phyloP scores from a whole-genome alignment of 2,113 vertebrate genomes.

The Narcine bancroftii region DNA sequence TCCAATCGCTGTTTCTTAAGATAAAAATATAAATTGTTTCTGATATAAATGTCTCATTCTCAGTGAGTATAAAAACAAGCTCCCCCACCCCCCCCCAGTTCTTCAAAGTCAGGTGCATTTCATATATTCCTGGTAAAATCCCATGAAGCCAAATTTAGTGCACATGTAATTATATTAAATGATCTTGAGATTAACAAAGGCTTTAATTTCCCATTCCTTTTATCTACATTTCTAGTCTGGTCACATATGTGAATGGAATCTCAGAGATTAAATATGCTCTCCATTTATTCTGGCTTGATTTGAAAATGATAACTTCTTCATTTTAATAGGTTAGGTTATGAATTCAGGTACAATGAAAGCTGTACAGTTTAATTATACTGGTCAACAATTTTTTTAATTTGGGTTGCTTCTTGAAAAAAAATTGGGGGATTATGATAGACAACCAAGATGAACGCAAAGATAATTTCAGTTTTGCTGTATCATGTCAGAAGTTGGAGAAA shows the following conservation, averaged over 20 bases:
- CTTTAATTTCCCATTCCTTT: neutral
- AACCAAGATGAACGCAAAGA: too few species aligned
- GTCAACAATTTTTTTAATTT: too few species aligned
- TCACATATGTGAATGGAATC: neutral
- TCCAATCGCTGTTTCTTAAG: too few species aligned
- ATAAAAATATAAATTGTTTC: too few species aligned
- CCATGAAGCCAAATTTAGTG: neutral
- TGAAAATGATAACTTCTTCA: neutral
- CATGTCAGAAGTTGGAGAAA: too few species aligned
- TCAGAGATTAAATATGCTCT: neutral
- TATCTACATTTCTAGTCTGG: neutral
- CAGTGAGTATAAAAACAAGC: too few species aligned
- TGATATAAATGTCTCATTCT: too few species aligned
- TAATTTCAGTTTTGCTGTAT: too few species aligned
- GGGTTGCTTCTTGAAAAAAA: too few species aligned
- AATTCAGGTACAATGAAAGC: neutral
- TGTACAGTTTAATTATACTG: neutral
- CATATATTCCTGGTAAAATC: neutral
- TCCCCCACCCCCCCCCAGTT: neutral
- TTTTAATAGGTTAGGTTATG: neutral
- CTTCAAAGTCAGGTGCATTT: neutral
- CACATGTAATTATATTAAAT: neutral
- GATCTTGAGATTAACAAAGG: neutral
- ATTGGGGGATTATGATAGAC: too few species aligned
- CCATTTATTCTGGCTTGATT: neutral